Evolutionary conservation across 2,797 vertebrate species (phyloP).

Genomic region (Lepus townsendii): DNA sequence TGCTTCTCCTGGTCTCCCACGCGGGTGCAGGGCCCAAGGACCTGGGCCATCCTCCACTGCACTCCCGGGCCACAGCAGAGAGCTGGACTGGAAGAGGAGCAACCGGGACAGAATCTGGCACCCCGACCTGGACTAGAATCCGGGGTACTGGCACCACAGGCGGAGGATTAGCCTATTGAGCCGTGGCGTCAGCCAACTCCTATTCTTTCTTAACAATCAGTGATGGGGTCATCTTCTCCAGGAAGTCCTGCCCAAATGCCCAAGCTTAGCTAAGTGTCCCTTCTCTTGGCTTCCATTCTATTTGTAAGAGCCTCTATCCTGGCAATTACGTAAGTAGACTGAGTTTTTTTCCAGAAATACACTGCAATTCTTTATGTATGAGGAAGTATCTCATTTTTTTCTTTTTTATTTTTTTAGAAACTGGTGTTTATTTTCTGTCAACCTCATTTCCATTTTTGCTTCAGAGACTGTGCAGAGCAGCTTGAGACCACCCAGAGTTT

Average conservation of each 20-base stretch:
- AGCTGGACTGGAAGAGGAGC: no score
- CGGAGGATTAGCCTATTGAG: no score
- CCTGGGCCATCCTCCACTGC: no score
- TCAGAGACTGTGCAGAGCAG: background rate
- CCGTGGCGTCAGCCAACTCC: background rate
- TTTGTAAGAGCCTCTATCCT: background rate
- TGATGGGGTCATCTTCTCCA: background rate
- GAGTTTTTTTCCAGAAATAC: background rate
- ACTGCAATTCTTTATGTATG: background rate
- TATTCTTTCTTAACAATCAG: background rate
- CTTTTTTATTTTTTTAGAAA: background rate
- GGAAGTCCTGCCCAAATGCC: background rate
- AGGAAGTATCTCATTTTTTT: background rate
- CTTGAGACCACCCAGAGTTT: background rate
- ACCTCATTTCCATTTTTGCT: background rate
- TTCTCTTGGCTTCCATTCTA: background rate
- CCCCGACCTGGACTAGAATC: no score
- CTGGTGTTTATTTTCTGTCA: background rate
- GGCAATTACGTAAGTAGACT: background rate
- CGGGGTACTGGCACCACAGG: no score
- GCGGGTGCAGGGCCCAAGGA: no score
- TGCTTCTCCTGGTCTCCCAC: no score
- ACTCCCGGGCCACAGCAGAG: no score
- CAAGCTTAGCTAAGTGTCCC: background rate
- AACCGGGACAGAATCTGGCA: no score